Base-by-base conservation (phyloP, 2,113 vertebrate species). In the Podiceps cristatus region DNA sequence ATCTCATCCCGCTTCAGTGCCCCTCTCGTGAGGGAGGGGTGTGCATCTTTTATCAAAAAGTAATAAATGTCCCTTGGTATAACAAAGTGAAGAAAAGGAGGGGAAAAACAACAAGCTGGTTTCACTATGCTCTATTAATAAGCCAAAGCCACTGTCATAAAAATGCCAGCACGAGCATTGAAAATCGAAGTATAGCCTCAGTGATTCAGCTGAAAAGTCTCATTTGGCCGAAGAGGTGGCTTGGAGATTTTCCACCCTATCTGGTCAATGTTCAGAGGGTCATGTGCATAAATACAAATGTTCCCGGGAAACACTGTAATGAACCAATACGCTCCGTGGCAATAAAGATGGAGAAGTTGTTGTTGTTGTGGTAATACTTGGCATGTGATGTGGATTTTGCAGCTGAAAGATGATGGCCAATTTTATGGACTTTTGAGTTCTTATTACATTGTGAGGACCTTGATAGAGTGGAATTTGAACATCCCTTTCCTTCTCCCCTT, bases 391-490 rank as follows among this genome's bases (percentile, higher is more conserved):
- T 49, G 56, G 60, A 74, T 78, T 93, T 96, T 88, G 53, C 87
- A 93, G 73, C 82, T 63, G 85, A 75, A 75, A 88, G 58, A 72
- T 22, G 7, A 74, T 75, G 19, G 35, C 53, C 4, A 78, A 85
- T 89, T 97, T 96, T 78, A 95, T 76, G 45, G 90, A 85, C 94
- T 94, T 96, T 96, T 80, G 62, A 96, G 72, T 23, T 77, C 88
- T 75, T 94, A 71, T 55, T 97, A 80, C 50, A 63, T 74, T 78
- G 22, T 64, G 31, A 94, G 81, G 88, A 72, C 67, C 62, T 75
- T 89, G 60, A 37, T 10, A 62, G 63, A 88, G 52, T 55, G n/a
- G 47, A 88, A 68, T 76, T 73, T 79, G 81, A 64, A 68, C 56
- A 52, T 9, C 6, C 7, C 7, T 56, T 50, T 45, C 75, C 66